These are phyloP conservation scores for Catocala nupta DNA, from an alignment of 2,888 invertebrate species.

Conservation along the genomic window DNA sequence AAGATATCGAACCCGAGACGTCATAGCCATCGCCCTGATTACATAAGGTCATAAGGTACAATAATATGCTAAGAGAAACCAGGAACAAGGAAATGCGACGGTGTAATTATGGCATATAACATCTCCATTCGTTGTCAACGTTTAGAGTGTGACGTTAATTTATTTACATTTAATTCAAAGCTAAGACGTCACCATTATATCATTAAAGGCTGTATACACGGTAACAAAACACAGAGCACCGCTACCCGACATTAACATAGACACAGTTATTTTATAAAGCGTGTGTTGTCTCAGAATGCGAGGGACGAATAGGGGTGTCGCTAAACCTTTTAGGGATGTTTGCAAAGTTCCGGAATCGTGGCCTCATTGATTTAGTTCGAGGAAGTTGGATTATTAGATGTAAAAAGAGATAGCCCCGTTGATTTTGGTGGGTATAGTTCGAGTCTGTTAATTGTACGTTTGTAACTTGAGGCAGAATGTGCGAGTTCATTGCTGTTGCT, in stretches of 20 bases:
- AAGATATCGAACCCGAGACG: too few species aligned
- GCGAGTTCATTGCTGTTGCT: too few species aligned
- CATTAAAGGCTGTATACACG: conserved; percentile 33
- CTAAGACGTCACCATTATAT: conserved; percentile 11
- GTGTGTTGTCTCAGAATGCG: conserved; percentile 58
- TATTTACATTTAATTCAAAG: conserved; percentile 25
- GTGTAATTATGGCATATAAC: not conserved
- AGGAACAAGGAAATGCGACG: not conserved
- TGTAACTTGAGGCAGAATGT: too few species aligned
- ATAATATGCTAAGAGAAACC: not conserved
- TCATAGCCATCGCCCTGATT: too few species aligned
- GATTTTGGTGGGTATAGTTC: too few species aligned
- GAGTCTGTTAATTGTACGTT: too few species aligned
- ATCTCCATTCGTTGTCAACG: not conserved
- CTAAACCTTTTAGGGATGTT: not conserved
- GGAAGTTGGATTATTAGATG: too few species aligned
- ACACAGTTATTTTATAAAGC: conserved; percentile 70
- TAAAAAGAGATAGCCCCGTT: too few species aligned
- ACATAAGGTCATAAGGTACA: not conserved
- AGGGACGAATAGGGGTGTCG: conserved; percentile 45
- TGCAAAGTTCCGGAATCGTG: not conserved
- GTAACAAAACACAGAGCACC: conserved; percentile 47
- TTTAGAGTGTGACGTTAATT: conserved; percentile 14
- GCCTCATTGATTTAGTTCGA: too few species aligned
- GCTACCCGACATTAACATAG: conserved; percentile 64